phyloP scores from a whole-genome alignment of 1,140 invertebrate genomes.

The Zaprionus davidi region DNA sequence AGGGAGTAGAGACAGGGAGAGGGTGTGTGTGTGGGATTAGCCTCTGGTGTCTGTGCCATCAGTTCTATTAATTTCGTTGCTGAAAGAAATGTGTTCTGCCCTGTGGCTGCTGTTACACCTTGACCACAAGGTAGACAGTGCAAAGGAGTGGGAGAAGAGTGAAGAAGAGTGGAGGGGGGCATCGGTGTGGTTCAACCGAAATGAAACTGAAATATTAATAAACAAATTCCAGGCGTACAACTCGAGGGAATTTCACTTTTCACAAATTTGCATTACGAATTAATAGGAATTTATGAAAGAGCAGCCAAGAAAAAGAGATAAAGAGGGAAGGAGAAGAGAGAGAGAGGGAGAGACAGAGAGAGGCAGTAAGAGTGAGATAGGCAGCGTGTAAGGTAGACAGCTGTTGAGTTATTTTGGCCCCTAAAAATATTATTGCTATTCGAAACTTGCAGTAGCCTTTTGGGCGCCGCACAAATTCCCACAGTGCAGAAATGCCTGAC shows the following conservation, averaged over 20 bases:
- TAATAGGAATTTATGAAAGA: constrained; percentile 77
- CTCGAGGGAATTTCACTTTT: constrained; percentile 46
- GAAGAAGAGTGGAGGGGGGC: not conserved
- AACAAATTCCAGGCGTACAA: constrained; percentile 63
- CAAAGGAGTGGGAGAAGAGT: not conserved
- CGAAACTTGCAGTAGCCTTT: constrained; percentile 68
- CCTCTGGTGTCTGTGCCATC: constrained; percentile 13
- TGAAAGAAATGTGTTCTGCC: constrained; percentile 14
- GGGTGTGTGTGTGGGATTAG: constrained; percentile 8
- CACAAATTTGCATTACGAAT: constrained; percentile 79
- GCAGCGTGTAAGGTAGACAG: not conserved
- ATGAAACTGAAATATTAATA: constrained; percentile 79
- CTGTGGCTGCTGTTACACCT: constrained; percentile 11
- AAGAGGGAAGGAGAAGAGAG: not conserved
- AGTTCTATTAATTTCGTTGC: constrained; percentile 61
- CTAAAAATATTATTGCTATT: constrained; percentile 79
- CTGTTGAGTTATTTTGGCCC: constrained; percentile 61
- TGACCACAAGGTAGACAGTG: constrained; percentile 16
- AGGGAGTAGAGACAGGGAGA: constrained; percentile 1
- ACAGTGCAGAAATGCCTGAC: constrained; percentile 32
- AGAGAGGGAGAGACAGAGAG: not conserved
- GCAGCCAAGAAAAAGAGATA: constrained; percentile 10
- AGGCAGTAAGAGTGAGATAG: not conserved
- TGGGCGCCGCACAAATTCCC: constrained; percentile 53
- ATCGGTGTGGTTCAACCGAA: not conserved